Evolutionary conservation across 2,888 invertebrate species (phyloP), one percentile per base, ranked within the genome.

Genomic region (Aspidiotus rigidus): DNA sequence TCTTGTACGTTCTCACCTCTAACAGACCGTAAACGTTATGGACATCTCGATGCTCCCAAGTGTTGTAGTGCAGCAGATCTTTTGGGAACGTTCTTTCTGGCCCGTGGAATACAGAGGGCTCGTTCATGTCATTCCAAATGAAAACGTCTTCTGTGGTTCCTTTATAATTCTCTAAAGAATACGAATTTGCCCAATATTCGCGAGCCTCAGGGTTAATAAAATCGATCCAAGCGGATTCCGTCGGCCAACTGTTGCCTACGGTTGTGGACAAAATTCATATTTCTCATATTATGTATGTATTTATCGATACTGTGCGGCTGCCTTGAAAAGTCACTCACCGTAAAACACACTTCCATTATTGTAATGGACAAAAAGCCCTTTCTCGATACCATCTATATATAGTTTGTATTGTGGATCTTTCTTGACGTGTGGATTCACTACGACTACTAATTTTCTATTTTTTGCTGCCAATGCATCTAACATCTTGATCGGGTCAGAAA

Each of bases 111-210:
- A 99, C 95, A 1, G 96, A 95, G 0, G 99, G 99, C 77, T 99
- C 99, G 75, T 99, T 99, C 99, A 99, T 99, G 75, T 99, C 99
- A 77, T 99, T 99, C 99, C 99, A 99, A 53, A 93, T 85, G 79
- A 90, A 89, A 0, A 94, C 86, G 75, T 93, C 89, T 16, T 86
- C 83, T 8, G 88, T 89, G 0, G 90, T 88, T 0, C 93, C 92
- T 49, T 84, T 83, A 79, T 91, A 96, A 76, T 87, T 87, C 9
- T 82, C 80, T 61, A 84, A 76, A 15, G 79, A 77, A 77, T 82
- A 86, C 63, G 86, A 83, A 15, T 84, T 83, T 2, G 87, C 80
- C 80, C 90, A 93, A 79, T 95, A 99, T 64, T 91, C 84, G 15
- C 86, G 80, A 0, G 90, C 90, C 41, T 80, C 85, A 0, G 96